Evolutionary conservation across 2,888 invertebrate species (phyloP), one percentile per base, ranked within the genome.

Genomic region (Drosophila leonis): DNA sequence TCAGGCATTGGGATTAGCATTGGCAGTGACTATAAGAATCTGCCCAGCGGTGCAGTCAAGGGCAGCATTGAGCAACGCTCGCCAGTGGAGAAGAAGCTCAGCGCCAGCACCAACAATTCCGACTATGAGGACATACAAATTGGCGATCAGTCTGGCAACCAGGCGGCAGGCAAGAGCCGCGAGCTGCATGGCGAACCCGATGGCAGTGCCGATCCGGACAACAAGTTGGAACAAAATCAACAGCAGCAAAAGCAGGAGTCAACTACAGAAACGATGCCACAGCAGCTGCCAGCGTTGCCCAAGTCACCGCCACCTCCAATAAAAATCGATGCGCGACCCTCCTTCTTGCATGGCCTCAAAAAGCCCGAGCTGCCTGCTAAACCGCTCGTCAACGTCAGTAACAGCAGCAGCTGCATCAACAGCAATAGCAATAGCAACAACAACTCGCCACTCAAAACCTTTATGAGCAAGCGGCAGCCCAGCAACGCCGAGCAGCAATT

Each of bases 101-200:
- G 91, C 63, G 91, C 89, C 41, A 92, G 91, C 75, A 92, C 91
- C 20, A 92, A 92, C 57, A 93, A 92, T 66, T 92, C 92, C 0
- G 93, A 93, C 73, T 93, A 93, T 60, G 93, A 93, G 76, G 93
- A 93, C 55, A 93, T 93, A 41, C 93, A 93, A 35, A 90, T 93
- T 2, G 85, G 88, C 0, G 91, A 92, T 69, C 90, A 91, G 52
- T 60, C 77, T 0, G 55, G 62, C 27, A 46, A 59, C 9, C 82
- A 82, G 54, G 75, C 72, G 27, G 80, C 84, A 31, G 95, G 95
- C 56, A 94, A 94, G 74, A 96, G 96, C 90, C 94, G 97, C 33
- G 97, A 97, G 88, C 93, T 96, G 78, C 97, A 97, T 10, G 97
- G 97, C 10, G 97, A 97, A 87, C 97, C 97, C 0, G 97, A 97